Conservation (phyloP, 2,797 vertebrate genomes). For the Aselliscus stoliczkanus region DNA sequence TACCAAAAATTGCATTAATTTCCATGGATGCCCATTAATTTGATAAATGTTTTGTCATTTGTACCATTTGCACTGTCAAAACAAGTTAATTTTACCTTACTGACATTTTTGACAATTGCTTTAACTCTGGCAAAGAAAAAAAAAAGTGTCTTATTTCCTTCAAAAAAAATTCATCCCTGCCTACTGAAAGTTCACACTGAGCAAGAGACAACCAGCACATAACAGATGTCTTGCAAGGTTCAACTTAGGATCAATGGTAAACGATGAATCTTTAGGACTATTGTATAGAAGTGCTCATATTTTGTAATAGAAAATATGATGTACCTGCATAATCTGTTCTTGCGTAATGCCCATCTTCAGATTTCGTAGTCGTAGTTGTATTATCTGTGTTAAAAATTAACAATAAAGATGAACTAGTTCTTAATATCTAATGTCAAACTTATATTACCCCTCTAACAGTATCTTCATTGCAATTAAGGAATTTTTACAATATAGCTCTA, state of each 20-base stretch:
- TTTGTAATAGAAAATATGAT: not conserved
- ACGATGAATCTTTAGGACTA: not conserved
- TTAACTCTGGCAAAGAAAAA: constrained; percentile 43
- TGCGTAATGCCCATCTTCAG: constrained; percentile 92
- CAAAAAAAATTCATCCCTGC: constrained; percentile 15
- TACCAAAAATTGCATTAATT: constrained; percentile 71
- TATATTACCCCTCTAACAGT: not conserved
- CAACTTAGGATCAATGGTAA: not conserved
- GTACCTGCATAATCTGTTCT: constrained; percentile 93
- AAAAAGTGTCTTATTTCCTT: constrained; percentile 15
- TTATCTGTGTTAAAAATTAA: constrained; percentile 86
- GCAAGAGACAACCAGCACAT: not conserved
- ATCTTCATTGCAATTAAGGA: not conserved
- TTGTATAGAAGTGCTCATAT: not conserved
- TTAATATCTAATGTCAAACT: not conserved
- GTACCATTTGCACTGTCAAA: constrained; percentile 65
- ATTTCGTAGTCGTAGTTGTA: constrained; percentile 90
- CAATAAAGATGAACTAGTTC: not conserved
- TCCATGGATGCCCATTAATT: constrained; percentile 62
- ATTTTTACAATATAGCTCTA: not conserved
- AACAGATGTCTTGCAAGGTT: not conserved
- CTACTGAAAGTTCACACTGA: not conserved
- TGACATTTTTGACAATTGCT: constrained; percentile 71
- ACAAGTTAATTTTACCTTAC: constrained; percentile 69
- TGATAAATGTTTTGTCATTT: constrained; percentile 70